phyloP scores from a whole-genome alignment of 2,888 invertebrate genomes.

The Cataglyphis rosenhaueri region DNA sequence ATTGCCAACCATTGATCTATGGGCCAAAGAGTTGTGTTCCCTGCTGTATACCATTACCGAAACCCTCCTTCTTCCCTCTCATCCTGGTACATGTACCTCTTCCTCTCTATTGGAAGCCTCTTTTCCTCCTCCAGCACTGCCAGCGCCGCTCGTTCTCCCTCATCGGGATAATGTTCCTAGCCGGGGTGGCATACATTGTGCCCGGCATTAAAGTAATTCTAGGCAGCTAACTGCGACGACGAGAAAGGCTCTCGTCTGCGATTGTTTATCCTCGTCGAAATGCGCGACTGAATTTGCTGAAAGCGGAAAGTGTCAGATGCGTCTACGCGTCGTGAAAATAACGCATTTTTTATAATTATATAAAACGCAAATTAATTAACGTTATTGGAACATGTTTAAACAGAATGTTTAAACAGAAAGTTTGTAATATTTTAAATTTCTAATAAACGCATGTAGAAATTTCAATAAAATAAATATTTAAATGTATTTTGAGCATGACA shows the following conservation, averaged over 20 bases:
- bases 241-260: conserved; percentile 67
- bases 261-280: conserved; percentile 71
- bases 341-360: conserved; percentile 13
- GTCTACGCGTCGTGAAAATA: not conserved
- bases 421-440: conserved; percentile 1
- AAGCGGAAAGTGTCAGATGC: not conserved
- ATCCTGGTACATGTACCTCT: conserved; percentile 53
- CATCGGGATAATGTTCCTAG: conserved; percentile 78
- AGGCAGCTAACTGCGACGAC: conserved; percentile 72
- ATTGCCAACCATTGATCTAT: conserved; percentile 85
- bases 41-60: conserved; percentile 77
- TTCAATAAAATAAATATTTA: conserved; percentile 8
- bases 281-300: conserved; percentile 42
- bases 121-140: conserved; percentile 40
- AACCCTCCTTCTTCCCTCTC: conserved; percentile 68
- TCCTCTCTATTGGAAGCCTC: conserved; percentile 39
- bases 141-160: conserved; percentile 42
- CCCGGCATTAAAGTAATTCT: conserved; percentile 80
- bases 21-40: conserved; percentile 83
- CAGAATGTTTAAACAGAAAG: not conserved
- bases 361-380: conserved; percentile 1
- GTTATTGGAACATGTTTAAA: not conserved
- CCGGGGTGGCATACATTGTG: conserved; percentile 80
- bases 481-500: not conserved
- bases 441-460: not conserved